phyloP scores from a whole-genome alignment of 2,113 vertebrate genomes.

The Oreocharis arfaki region DNA sequence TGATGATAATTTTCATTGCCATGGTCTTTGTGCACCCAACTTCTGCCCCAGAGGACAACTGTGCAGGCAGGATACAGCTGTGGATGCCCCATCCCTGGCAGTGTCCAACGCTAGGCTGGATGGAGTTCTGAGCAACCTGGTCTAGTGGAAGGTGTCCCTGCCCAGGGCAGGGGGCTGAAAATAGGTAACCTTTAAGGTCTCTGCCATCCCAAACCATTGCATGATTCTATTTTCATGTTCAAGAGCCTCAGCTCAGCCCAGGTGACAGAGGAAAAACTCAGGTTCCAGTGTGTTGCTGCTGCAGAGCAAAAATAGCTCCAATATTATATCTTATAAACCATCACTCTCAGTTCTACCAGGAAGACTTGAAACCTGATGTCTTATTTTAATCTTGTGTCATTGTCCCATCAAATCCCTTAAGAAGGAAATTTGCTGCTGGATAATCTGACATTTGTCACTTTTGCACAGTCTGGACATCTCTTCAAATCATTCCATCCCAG shows the following conservation, averaged over 20 bases:
- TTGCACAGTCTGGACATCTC: neutral
- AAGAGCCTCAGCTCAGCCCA: neutral
- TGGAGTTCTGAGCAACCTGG: neutral
- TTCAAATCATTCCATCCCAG: neutral
- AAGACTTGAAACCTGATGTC: neutral
- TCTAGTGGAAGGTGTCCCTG: neutral
- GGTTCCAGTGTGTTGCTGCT: neutral
- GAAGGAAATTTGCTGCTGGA: neutral
- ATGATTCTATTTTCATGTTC: neutral
- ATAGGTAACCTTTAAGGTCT: neutral
- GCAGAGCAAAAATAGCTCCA: neutral
- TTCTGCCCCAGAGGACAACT: neutral
- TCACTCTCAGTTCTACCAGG: neutral
- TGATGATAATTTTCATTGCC: neutral
- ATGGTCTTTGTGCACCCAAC: neutral
- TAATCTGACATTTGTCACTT: neutral
- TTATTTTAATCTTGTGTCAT: neutral
- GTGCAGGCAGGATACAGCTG: neutral
- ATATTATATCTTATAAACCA: neutral
- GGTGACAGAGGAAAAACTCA: neutral
- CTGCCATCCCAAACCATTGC: neutral
- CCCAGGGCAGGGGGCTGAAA: neutral
- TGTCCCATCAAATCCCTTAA: neutral
- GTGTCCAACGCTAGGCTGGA: neutral
- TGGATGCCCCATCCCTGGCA: neutral